Evolutionary conservation across 1,140 invertebrate species (phyloP), one percentile per base, ranked within the genome.

Genomic region (Solenopsis fugax): DNA sequence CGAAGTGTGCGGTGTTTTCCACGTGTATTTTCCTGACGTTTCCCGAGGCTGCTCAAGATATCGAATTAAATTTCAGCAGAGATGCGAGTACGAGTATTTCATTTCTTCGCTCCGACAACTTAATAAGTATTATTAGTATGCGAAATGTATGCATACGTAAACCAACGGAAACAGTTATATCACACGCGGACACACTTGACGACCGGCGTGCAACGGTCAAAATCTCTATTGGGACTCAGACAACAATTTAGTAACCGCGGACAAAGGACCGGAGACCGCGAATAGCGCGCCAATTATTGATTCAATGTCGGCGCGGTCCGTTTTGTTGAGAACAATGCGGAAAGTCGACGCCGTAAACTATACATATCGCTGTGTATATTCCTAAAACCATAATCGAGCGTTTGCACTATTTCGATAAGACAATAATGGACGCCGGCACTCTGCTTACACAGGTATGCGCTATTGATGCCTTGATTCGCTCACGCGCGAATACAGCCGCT

Each of bases 211-310:
- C n/a, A 16, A 21, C 52, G 54, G 16, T 41, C 54, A 13, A 56
- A 56, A 58, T 62, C 48, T 54, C 60, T 80, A 45, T 80, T 75
- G 41, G 13, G 24, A 13, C 18, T 82, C 24, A 84, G 80, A 84
- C 69, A 75, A 84, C 69, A 84, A 73, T 84, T 84, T 84, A 84
- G 80, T 24, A 73, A 60, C 29, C 54, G 69, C 54, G 80, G n/a
- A 84, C 69, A 84, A 84, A 75, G 45, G 52, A 29, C 52, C 41
- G 41, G 65, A 82, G 67, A 58, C 67, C 52, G 24, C 75, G 67
- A 84, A 84, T 84, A 54, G 69, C 48, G 80, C 41, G 54, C 21
- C 77, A 65, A 84, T 84, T 72, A 75, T 84, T 84, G 80, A 84
- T 84, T 82, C 29, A 73, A 60, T 52, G 67, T 82, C 69, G 80